Percentiles rank a stretch among this genome's conserved stretches.
phyloP scores from a whole-genome alignment of 2,888 invertebrate genomes.

The Diaprepes abbreviatus region DNA sequence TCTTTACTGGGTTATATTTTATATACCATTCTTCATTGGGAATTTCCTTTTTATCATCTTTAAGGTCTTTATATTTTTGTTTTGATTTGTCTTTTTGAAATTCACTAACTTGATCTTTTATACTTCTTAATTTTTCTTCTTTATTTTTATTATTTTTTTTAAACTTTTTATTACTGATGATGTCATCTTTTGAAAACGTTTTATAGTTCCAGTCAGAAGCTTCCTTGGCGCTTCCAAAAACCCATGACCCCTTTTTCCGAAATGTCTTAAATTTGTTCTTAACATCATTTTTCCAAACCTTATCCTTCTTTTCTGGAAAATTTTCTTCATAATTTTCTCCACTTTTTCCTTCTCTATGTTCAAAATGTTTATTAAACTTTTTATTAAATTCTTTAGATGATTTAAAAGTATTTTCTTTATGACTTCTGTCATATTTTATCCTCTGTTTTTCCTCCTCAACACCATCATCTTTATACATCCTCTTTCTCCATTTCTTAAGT shows the following conservation, averaged over 20 bases:
- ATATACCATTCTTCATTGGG: slow-evolving; percentile 42
- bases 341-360: background rate
- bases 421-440: background rate
- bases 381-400: background rate
- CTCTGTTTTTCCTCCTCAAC: background rate
- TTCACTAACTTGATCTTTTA: slow-evolving; percentile 23
- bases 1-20: slow-evolving; percentile 43
- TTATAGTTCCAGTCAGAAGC: background rate
- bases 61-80: slow-evolving; percentile 15
- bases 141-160: slow-evolving; percentile 12
- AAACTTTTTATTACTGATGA: background rate
- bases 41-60: slow-evolving; percentile 1
- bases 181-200: background rate
- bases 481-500: slow-evolving; percentile 19
- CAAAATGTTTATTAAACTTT: background rate
- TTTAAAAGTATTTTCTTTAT: background rate
- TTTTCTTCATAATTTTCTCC: background rate
- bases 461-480: slow-evolving; percentile 4
- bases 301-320: background rate
- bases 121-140: slow-evolving; percentile 16
- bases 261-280: background rate
- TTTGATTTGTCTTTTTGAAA: slow-evolving; percentile 2
- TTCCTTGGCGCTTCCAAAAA: slow-evolving; percentile 10
- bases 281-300: background rate
- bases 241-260: slow-evolving; percentile 4